Evolutionary conservation across 1,140 invertebrate genomes (phyloP).

Genomic region (Helicoverpa zea): DNA sequence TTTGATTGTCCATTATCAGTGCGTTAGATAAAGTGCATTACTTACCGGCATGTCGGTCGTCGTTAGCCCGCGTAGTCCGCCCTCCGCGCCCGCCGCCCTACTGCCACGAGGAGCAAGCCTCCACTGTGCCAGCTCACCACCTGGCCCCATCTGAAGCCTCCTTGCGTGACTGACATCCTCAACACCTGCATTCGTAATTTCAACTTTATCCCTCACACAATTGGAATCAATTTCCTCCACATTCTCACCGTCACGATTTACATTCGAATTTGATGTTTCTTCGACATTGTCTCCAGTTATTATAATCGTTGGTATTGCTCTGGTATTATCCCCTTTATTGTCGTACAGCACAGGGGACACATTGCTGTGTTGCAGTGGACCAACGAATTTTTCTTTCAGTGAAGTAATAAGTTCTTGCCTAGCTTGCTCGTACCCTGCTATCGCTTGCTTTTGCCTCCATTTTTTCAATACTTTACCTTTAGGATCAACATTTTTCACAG

Average conservation of each 20-base stretch:
- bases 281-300: constrained; percentile 79
- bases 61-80: constrained; percentile 71
- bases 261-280: constrained; percentile 83
- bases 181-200: constrained; percentile 52
- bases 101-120: constrained; percentile 71
- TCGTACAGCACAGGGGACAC: constrained; percentile 56
- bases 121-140: constrained; percentile 82
- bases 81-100: constrained; percentile 78
- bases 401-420: constrained; percentile 79
- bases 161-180: constrained; percentile 80
- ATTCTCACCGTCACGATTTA: constrained; percentile 59
- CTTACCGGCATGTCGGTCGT: constrained; percentile 80
- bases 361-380: constrained; percentile 52
- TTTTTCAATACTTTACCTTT: constrained; percentile 68
- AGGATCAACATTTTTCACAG: constrained; percentile 50
- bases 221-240: constrained; percentile 61
- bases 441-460: constrained; percentile 77
- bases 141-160: constrained; percentile 79
- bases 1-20: neutral
- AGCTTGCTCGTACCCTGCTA: constrained; percentile 72
- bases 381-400: constrained; percentile 79
- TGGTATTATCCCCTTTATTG: constrained; percentile 68
- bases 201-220: constrained; percentile 59
- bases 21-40: constrained; percentile 44
- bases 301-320: constrained; percentile 67